These are phyloP conservation scores for Trogon surrucura DNA, from an alignment of 2,113 vertebrate species.

Conservation along the genomic window DNA sequence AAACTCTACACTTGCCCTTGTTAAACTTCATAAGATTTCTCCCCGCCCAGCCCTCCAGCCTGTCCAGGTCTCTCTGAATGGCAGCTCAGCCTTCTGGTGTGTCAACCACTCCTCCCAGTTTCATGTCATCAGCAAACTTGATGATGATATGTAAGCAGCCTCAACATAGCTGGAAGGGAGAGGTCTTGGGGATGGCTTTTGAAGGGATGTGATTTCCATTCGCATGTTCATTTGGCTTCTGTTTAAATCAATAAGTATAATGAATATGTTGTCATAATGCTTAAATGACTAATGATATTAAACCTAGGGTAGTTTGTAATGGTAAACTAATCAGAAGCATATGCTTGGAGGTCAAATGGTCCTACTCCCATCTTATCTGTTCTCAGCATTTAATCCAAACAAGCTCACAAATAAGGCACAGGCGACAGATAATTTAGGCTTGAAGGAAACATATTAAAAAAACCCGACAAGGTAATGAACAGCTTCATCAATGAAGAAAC, in stretches of 20 bases:
- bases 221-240: background rate
- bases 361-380: background rate
- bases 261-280: background rate
- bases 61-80: no score
- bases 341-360: background rate
- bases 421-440: background rate
- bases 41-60: no score
- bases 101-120: no score
- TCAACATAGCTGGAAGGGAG: background rate
- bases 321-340: background rate
- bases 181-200: background rate
- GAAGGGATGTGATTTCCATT: background rate
- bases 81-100: no score
- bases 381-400: background rate
- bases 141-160: background rate
- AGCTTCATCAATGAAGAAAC: background rate
- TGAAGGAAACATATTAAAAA: background rate
- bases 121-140: no score
- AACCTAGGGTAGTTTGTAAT: background rate
- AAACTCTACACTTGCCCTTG: no score
- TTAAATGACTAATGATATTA: constrained; percentile 11
- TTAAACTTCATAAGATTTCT: no score
- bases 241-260: background rate
- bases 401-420: background rate
- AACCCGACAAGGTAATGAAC: background rate